A percentile compares a stretch with the other conserved stretches of the same genome.
Conservation (phyloP, 2,113 vertebrate species). For the Semicossyphus pulcher region DNA sequence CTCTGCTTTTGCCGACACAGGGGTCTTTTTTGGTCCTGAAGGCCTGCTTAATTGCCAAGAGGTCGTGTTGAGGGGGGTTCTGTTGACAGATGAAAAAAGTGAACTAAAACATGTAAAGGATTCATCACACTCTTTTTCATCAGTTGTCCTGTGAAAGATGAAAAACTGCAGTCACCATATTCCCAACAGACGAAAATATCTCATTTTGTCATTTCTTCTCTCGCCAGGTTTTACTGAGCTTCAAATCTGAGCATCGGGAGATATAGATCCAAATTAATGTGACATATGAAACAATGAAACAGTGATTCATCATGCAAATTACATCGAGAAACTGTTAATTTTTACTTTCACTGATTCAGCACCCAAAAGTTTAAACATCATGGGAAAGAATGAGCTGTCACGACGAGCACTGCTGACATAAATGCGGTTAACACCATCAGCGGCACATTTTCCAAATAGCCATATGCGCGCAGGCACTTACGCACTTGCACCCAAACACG, state of each 20-base stretch:
- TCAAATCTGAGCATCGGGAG: not conserved
- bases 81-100: not conserved
- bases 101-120: no score
- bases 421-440: slow-evolving; percentile 65
- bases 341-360: slow-evolving; percentile 58
- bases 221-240: not conserved
- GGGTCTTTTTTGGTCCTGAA: not conserved
- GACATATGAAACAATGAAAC: slow-evolving; percentile 14
- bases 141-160: not conserved
- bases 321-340: slow-evolving; percentile 29
- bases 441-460: not conserved
- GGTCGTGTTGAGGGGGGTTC: not conserved
- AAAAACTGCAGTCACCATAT: no score
- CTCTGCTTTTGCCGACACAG: not conserved
- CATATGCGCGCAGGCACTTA: slow-evolving; percentile 21
- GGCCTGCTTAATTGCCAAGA: not conserved
- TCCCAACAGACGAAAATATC: not conserved
- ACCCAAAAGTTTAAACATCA: slow-evolving; percentile 20
- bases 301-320: slow-evolving; percentile 37
- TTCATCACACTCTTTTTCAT: not conserved
- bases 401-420: slow-evolving; percentile 31
- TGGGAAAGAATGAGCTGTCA: slow-evolving; percentile 60
- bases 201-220: not conserved
- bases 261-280: not conserved
- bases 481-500: slow-evolving; percentile 16